Evolutionary conservation across 2,113 vertebrate species (phyloP), one percentile per base, ranked within the genome.

Genomic region (Anthoscopus minutus): DNA sequence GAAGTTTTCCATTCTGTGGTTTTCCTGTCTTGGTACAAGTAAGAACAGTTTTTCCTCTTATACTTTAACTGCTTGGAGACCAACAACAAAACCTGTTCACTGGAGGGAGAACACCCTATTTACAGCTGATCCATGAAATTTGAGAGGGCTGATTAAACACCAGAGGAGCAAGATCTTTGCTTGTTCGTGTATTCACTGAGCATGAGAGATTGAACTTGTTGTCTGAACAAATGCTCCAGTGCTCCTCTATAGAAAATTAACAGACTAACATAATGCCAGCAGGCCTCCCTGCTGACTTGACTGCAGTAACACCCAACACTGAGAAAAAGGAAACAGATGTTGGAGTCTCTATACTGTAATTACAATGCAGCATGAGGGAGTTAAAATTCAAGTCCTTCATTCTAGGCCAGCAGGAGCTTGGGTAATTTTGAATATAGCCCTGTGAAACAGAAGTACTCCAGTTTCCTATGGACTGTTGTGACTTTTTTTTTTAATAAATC

Each of bases 11-110:
- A 47, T 89, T 88, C 93, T 28, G 69, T 92, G 81, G 73, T 80
- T 89, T 90, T 95, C 83, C 88, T 60, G 67, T 42, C 93, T 73
- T 37, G 47, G 72, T 89, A 91, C 45, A 88, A 86, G 69, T 31
- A 85, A 82, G 33, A 50, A 67, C 35, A 15, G 56, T 79, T 88
- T 58, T 88, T 88, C 30, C 35, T n/a, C 24, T 18, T 37, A 13
- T 81, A 70, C 87, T 93, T 97, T 96, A 96, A 96, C 89, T 77
- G 37, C 69, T 87, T 88, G 50, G 64, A 83, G 28, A 81, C 67
- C n/a, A 87, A 23, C 21, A 91, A 54, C 27, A 85, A 77, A 86
- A 83, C 35, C 22, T 24, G 42, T 47, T 94, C 24, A 31, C 45
- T 56, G 78, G 27, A 35, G 51, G 51, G 20, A 81, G n/a, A 90